These are phyloP conservation scores for Sebastes nivosus DNA, from an alignment of 2,797 vertebrate species.

Conservation along the genomic window DNA sequence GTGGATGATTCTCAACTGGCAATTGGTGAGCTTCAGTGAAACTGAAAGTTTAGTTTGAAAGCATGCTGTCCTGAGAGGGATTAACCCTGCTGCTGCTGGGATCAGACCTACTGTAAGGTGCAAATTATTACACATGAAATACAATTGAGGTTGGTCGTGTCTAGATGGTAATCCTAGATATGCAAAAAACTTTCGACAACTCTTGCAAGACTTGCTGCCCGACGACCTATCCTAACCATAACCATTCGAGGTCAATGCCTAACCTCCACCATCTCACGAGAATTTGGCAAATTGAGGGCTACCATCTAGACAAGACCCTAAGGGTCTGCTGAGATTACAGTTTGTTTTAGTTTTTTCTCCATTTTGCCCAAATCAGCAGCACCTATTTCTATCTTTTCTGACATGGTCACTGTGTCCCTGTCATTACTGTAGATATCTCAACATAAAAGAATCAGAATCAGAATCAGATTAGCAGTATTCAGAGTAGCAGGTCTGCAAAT, in stretches of 20 bases:
- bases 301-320: too few species aligned
- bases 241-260: too few species aligned
- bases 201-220: too few species aligned
- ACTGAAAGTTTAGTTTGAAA: conserved; percentile 1
- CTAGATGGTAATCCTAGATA: too few species aligned
- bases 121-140: background rate
- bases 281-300: too few species aligned
- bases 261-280: too few species aligned
- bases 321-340: too few species aligned
- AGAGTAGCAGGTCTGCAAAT: background rate
- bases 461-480: background rate
- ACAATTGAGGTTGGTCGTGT: background rate
- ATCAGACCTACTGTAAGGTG: background rate
- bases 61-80: background rate
- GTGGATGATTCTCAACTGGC: background rate
- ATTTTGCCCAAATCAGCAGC: background rate
- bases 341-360: too few species aligned
- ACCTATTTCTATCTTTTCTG: background rate
- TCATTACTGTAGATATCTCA: background rate
- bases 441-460: background rate
- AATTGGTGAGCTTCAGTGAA: background rate
- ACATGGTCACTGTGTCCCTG: background rate
- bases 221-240: too few species aligned
- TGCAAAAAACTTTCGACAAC: too few species aligned
- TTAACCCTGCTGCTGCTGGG: background rate